Conservation (phyloP, 1,140 invertebrate species). For the Drosophila kikkawai region DNA sequence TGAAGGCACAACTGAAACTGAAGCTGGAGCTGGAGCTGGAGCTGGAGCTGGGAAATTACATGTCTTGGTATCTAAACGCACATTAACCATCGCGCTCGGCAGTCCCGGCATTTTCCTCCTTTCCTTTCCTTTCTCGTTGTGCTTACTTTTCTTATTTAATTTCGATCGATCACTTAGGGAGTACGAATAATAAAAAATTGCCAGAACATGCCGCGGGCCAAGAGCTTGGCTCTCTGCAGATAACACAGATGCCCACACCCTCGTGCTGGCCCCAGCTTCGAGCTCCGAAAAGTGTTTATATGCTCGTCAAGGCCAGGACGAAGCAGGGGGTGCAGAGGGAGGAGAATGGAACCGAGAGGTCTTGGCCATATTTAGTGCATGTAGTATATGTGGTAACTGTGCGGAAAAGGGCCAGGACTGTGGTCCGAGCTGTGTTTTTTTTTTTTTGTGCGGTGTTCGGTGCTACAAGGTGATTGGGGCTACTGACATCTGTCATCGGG, state of each 20-base stretch:
- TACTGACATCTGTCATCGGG: conserved; percentile 19
- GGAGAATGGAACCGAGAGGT: background rate
- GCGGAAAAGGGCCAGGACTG: background rate
- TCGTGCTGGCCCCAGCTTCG: background rate
- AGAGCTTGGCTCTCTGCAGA: conserved; percentile 46
- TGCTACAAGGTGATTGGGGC: conserved; percentile 2
- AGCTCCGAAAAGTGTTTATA: conserved; percentile 26
- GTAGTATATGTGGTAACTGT: background rate
- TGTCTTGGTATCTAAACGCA: conserved; percentile 80
- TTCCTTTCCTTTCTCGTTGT: conserved; percentile 53
- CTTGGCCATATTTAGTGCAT: conserved; percentile 8
- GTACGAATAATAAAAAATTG: conserved; percentile 80
- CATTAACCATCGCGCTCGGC: conserved; percentile 77
- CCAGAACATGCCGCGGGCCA: conserved; percentile 61
- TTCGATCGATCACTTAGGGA: conserved; percentile 81
- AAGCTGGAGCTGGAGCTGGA: background rate
- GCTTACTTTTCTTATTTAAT: conserved; percentile 81
- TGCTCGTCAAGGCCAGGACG: conserved; percentile 11
- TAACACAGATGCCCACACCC: conserved; percentile 40
- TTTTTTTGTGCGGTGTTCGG: background rate
- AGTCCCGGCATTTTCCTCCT: conserved; percentile 49
- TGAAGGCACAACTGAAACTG: background rate
- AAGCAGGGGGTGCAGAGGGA: background rate
- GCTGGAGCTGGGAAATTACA: conserved; percentile 74
- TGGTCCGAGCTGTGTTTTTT: background rate